phyloP scores from a whole-genome alignment of 2,113 vertebrate genomes.

The Ceuthmochares aereus region DNA sequence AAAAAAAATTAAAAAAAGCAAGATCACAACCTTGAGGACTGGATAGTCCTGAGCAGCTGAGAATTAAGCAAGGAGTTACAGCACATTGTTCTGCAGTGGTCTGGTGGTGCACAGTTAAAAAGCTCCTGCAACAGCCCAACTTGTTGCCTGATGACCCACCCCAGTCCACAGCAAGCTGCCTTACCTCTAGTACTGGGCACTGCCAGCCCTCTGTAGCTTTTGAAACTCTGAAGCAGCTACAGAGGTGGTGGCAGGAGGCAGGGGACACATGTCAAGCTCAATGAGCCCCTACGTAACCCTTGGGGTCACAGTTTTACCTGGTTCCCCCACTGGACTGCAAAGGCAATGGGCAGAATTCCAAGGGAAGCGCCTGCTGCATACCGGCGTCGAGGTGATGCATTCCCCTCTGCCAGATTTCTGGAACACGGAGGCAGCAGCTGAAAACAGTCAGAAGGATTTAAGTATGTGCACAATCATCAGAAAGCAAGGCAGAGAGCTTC shows the following conservation, averaged over 20 bases:
- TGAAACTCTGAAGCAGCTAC: not conserved
- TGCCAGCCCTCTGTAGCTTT: not conserved
- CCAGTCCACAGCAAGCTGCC: not conserved
- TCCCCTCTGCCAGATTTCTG: constrained; percentile 48
- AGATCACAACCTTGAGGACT: not conserved
- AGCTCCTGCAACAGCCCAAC: accelerated
- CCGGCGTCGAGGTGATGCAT: not conserved
- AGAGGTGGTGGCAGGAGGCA: not conserved
- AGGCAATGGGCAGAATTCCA: not conserved
- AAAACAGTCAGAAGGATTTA: constrained; percentile 69
- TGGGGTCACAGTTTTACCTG: not conserved
- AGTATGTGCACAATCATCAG: constrained; percentile 66
- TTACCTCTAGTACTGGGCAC: not conserved
- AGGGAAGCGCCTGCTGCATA: not conserved
- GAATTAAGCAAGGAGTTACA: not conserved
- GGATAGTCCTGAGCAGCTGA: not conserved
- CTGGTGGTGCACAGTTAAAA: not conserved
- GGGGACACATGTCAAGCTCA: accelerated
- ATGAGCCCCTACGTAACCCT: not conserved
- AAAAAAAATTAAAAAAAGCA: not conserved
- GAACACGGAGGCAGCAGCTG: constrained; percentile 57
- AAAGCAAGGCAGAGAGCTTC: constrained; percentile 41
- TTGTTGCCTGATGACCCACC: not conserved
- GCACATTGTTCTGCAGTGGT: not conserved
- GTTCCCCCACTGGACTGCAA: not conserved